phyloP scores from a whole-genome alignment of 2,797 vertebrate genomes.

The Anguilla anguilla region DNA sequence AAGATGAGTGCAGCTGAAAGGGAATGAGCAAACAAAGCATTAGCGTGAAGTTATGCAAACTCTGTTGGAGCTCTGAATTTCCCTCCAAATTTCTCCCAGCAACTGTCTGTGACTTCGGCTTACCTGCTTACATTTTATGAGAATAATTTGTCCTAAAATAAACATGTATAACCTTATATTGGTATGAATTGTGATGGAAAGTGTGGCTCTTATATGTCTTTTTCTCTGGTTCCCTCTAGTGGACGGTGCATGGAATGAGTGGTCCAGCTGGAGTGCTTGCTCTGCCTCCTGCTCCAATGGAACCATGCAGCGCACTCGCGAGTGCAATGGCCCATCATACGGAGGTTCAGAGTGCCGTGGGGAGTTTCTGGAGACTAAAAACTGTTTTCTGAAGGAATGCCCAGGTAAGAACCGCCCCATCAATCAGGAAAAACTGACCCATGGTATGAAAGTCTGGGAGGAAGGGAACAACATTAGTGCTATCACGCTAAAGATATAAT shows the following conservation, averaged over 20 bases:
- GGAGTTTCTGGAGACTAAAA: constrained; percentile 83
- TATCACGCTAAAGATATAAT: background rate
- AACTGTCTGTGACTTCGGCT: background rate
- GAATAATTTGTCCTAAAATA: background rate
- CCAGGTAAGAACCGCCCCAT: constrained; percentile 74
- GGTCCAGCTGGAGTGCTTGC: constrained; percentile 91
- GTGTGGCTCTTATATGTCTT: background rate
- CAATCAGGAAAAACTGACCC: background rate
- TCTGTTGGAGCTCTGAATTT: background rate
- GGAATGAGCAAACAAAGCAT: background rate
- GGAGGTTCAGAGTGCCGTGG: constrained; percentile 96
- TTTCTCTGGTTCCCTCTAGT: constrained; percentile 71
- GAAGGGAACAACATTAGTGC: background rate
- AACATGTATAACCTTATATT: too few relatives aligned
- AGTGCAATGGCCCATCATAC: constrained; percentile 95
- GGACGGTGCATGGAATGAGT: constrained; percentile 96
- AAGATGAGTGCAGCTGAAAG: background rate
- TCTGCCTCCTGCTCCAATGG: constrained; percentile 92
- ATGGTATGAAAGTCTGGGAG: background rate
- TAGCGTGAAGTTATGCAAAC: background rate
- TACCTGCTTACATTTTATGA: background rate
- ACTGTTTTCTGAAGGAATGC: constrained; percentile 92
- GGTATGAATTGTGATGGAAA: background rate
- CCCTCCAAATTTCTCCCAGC: background rate
- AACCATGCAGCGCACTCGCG: constrained; percentile 88